Evolutionary conservation across 2,888 invertebrate species (phyloP), one percentile per base, ranked within the genome.

Genomic region (Ophion ventricosus): DNA sequence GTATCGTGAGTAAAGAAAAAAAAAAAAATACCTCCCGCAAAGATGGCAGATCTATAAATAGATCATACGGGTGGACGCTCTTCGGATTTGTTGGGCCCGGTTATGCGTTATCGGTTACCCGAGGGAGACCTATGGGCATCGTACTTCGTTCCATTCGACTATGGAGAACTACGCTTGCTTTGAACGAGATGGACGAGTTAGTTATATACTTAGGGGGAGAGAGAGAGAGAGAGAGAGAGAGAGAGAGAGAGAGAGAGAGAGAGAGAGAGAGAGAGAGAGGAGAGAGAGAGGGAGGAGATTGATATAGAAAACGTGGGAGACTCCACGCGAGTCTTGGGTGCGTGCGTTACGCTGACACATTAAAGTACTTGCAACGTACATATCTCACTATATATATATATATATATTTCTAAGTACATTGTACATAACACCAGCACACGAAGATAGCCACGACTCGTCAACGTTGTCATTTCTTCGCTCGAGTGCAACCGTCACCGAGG

Each of bases 121-220:
- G 79, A 72, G 82, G 79, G 81, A 80, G 63, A 79, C 84, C 82
- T 76, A 76, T 76, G 84, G 84, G 79, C 84, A 85, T 82, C 79
- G 79, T 85, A 80, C 59, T 73, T 80, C 66, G 73, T 54, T 63
- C 67, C 59, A 70, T 69, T 81, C 56, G n/a, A 35, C 35, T 20
- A 49, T 54, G 54, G 29, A 66, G 20, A 56, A 43, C 69, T 69
- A n/a, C 56, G 69, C 40, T 43, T n/a, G 56, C 78, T 54, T 63
- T 25, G 57, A 76, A 73, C 81, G 74, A 84, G 84, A 84, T 81
- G 81, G n/a, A 78, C 81, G 73, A 84, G 83, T 80, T 73, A 61
- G 77, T 66, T 77, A 40, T 25, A 40, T 29, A 66, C 76, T 35
- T 17, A 29, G 40, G 23, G 40, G 7, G 43, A 23, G 43, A 8